A percentile compares a stretch with the other conserved stretches of the same genome.
These are phyloP conservation scores for Notoglanidium macrostoma DNA, from an alignment of 2,797 vertebrate genomes.

Conservation along the genomic window DNA sequence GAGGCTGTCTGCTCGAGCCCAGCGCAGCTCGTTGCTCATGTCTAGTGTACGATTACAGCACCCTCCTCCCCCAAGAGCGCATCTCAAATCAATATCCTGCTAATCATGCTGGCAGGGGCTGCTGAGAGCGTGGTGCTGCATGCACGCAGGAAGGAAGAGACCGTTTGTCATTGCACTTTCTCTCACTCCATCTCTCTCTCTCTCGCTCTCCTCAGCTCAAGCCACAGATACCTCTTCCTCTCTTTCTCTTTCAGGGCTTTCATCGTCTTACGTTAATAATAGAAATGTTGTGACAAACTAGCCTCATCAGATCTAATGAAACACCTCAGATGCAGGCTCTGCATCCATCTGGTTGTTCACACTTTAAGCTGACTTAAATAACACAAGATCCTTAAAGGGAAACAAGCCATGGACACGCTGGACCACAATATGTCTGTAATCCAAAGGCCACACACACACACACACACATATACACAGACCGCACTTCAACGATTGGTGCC, in stretches of 20 bases:
- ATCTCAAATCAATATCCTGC: constrained; percentile 91
- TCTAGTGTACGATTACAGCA: constrained; percentile 85
- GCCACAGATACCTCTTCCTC: constrained; percentile 56
- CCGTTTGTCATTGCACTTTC: constrained; percentile 82
- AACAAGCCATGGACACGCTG: constrained; percentile 37
- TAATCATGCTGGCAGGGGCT: constrained; percentile 80
- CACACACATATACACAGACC: constrained; percentile 1
- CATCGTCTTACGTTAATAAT: constrained; percentile 19
- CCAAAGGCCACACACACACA: constrained; percentile 34
- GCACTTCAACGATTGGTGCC: constrained; percentile 10
- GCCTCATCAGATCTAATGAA: background rate
- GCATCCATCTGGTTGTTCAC: constrained; percentile 1
- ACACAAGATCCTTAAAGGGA: constrained; percentile 20
- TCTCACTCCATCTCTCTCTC: constrained; percentile 56
- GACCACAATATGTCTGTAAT: constrained; percentile 20
- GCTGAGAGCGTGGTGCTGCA: constrained; percentile 79
- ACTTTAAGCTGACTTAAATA: constrained; percentile 2
- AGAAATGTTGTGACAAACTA: constrained; percentile 13
- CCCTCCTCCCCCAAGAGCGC: constrained; percentile 70
- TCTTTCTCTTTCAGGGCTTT: constrained; percentile 56
- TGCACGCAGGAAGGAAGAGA: constrained; percentile 83
- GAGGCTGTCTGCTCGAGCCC: constrained; percentile 66
- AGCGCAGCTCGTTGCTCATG: constrained; percentile 70
- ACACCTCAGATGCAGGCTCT: background rate
- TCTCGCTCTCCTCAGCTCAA: constrained; percentile 34